These are phyloP conservation scores for Gymnoscelis rufifasciata DNA, from an alignment of 2,888 invertebrate genomes.

Conservation along the genomic window DNA sequence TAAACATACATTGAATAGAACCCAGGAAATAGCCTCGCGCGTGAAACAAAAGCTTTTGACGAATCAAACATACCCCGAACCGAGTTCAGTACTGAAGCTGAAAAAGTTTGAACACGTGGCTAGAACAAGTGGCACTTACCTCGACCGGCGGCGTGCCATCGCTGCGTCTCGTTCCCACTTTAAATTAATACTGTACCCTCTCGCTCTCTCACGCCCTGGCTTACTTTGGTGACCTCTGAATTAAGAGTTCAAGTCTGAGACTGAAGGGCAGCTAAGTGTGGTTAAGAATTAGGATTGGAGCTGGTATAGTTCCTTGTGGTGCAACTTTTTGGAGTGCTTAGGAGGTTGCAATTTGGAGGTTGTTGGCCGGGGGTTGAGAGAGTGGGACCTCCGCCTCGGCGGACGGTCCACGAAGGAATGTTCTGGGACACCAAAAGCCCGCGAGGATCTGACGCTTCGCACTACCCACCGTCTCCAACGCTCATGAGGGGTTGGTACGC, in stretches of 20 bases:
- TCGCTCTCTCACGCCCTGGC: slow-evolving; percentile 74
- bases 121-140: slow-evolving; percentile 68
- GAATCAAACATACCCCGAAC: slow-evolving; percentile 26
- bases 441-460: slow-evolving; percentile 64
- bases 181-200: slow-evolving; percentile 56
- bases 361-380: slow-evolving; percentile 60
- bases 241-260: slow-evolving; percentile 30
- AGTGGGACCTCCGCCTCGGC: slow-evolving; percentile 73
- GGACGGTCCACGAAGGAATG: slow-evolving; percentile 76
- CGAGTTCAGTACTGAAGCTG: slow-evolving; percentile 27
- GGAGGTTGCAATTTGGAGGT: slow-evolving; percentile 41
- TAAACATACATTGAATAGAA: slow-evolving; percentile 25
- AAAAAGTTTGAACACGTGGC: slow-evolving; percentile 68
- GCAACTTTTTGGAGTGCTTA: slow-evolving; percentile 35
- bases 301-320: slow-evolving; percentile 36
- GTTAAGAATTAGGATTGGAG: slow-evolving; percentile 25
- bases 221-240: slow-evolving; percentile 34
- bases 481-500: slow-evolving; percentile 69
- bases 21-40: slow-evolving; percentile 24
- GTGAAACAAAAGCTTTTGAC: slow-evolving; percentile 22
- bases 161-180: slow-evolving; percentile 75
- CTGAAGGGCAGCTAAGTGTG: slow-evolving; percentile 27
- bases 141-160: slow-evolving; percentile 66
- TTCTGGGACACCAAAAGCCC: slow-evolving; percentile 60
- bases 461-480: slow-evolving; percentile 66